Evolutionary conservation across 2,888 invertebrate genomes (phyloP), one percentile per base, ranked within the genome.

Genomic region (Selenia dentaria): DNA sequence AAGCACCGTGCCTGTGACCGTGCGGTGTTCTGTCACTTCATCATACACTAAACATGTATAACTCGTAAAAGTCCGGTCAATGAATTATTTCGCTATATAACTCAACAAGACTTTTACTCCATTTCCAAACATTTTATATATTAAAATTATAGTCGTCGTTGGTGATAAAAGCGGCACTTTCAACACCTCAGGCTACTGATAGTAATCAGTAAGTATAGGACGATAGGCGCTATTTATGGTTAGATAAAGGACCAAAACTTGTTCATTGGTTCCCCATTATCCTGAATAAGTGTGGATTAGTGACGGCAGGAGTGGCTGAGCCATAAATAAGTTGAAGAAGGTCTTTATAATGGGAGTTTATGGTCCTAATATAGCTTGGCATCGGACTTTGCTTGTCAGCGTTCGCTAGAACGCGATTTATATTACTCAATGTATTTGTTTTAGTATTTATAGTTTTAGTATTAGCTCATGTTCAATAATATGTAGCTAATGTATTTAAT

Each of bases 221-320:
- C 34, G 39, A 35, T 38, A 38, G 33, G 13, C 24, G 11, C 26
- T 31, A 11, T 46, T 46, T 40, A 46, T 49, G 79, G 85, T 46
- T 48, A 79, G 88, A 87, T 87, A 87, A 83, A 85, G 74, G 81
- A 78, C 79, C 70, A 81, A 80, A 83, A 85, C 79, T 83, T 81
- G 81, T 82, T 79, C 82, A 85, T 86, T 72, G 84, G 83, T 86
- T 85, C 72, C 63, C 87, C 81, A 88, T 89, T 88, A 87, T 82
- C 87, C 88, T 80, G 86, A 88, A 86, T 88, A 89, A 89, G 87
- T 87, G 81, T 77, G 86, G 88, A 89, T 89, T 88, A 86, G 84
- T 70, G 53, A 71, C 77, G 81, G 83, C 70, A 74, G 77, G 76
- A 67, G 34, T 64, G 66, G 74, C 75, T 71, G 64, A 63, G 51